Evolutionary conservation across 2,113 vertebrate species (phyloP).

Genomic region (Callipepla squamata): DNA sequence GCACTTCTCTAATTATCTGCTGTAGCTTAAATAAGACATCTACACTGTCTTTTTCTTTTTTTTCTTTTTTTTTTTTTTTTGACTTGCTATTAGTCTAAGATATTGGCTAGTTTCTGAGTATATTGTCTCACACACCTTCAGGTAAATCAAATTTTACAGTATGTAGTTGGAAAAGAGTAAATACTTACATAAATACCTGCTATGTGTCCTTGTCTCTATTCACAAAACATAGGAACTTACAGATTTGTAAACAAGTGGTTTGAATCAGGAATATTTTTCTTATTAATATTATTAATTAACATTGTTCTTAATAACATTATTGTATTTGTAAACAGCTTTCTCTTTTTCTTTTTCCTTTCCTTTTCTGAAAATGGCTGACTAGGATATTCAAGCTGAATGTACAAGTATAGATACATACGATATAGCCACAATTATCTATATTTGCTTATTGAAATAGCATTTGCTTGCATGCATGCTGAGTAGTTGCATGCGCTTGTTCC

Average conservation of each 20-base stretch:
- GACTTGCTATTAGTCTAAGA: background rate
- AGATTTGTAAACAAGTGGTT: background rate
- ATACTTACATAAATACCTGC: background rate
- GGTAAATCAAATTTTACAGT: background rate
- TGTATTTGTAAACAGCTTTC: constrained; percentile 64
- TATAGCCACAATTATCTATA: constrained; percentile 53
- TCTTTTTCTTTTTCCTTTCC: constrained; percentile 61
- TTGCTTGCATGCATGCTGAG: constrained; percentile 61
- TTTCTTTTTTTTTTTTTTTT: background rate
- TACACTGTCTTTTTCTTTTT: background rate
- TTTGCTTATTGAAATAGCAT: constrained; percentile 59
- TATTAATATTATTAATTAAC: background rate
- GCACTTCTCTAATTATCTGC: background rate
- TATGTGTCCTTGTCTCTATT: background rate
- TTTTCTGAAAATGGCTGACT: constrained; percentile 72
- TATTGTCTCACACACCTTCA: background rate
- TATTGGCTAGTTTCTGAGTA: background rate
- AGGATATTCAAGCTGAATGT: constrained; percentile 65
- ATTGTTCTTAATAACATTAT: constrained; percentile 32
- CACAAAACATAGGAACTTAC: background rate
- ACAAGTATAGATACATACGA: constrained; percentile 65
- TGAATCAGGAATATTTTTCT: background rate
- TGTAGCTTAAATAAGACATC: background rate
- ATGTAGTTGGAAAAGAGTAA: background rate
- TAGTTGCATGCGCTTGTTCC: constrained; percentile 64